These are phyloP conservation scores for Bagarius yarrelli DNA, from an alignment of 2,113 vertebrate genomes.

Conservation along the genomic window DNA sequence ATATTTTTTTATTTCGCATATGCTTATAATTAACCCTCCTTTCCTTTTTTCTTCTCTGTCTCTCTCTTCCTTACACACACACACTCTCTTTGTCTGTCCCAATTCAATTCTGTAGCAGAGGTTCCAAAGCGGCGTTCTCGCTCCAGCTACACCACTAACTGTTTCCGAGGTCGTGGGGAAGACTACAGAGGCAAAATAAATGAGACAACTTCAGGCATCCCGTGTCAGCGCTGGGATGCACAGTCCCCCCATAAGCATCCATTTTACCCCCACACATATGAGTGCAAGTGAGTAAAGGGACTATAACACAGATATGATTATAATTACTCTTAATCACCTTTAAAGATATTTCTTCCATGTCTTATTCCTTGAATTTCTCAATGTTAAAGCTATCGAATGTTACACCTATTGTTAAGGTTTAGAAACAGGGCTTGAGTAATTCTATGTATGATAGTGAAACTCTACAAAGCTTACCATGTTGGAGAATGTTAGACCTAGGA, in stretches of 20 bases:
- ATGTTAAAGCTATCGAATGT: background rate
- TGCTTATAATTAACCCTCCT: background rate
- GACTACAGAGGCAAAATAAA: conserved; percentile 86
- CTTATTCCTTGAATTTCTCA: background rate
- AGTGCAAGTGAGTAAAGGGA: conserved; percentile 83
- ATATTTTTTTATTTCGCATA: background rate
- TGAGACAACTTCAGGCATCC: conserved; percentile 81
- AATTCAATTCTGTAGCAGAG: conserved; percentile 57
- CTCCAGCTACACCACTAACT: conserved; percentile 72
- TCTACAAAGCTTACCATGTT: too few species aligned
- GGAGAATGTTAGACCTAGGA: too few species aligned
- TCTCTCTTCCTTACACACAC: background rate
- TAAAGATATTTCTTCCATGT: background rate
- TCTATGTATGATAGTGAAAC: background rate
- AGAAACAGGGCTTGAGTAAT: background rate
- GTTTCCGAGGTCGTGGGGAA: conserved; percentile 87
- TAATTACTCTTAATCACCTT: background rate
- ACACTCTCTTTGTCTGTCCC: background rate
- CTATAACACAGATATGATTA: too few species aligned
- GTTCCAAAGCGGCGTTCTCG: conserved; percentile 66
- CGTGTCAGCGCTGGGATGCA: conserved; percentile 90
- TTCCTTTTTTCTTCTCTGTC: background rate
- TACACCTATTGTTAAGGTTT: background rate
- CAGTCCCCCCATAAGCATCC: conserved; percentile 85
- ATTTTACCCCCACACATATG: conserved; percentile 85